Conservation (phyloP, 2,888 invertebrate genomes). For the Camptogramma bilineatum region DNA sequence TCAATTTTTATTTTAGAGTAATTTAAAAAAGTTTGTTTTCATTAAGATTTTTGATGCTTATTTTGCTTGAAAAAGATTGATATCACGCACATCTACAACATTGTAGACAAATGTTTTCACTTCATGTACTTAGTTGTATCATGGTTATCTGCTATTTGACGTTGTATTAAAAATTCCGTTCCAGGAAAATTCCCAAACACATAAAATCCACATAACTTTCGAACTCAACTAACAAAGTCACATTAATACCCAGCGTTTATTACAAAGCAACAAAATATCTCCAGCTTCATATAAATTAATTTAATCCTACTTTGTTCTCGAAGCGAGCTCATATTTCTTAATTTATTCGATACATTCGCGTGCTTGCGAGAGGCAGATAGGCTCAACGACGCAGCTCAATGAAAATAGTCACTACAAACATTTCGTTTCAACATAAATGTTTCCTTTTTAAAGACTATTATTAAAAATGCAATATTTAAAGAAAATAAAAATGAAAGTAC, state of each 20-base stretch:
- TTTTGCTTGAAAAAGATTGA: too few species aligned
- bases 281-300: slow-evolving; percentile 38
- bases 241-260: slow-evolving; percentile 30
- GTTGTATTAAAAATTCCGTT: background rate
- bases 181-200: background rate
- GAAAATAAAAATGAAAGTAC: too few species aligned
- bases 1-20: too few species aligned
- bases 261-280: slow-evolving; percentile 31
- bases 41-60: too few species aligned
- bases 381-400: slow-evolving; percentile 22
- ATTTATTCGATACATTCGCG: slow-evolving; percentile 46
- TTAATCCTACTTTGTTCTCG: slow-evolving; percentile 35
- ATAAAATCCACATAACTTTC: slow-evolving; percentile 10
- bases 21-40: too few species aligned
- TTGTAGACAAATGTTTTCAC: too few species aligned
- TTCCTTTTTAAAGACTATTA: too few species aligned
- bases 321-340: slow-evolving; percentile 42
- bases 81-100: too few species aligned
- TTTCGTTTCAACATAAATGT: background rate
- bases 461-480: too few species aligned
- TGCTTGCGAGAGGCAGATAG: slow-evolving; percentile 44
- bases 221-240: slow-evolving; percentile 27
- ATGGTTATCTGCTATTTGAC: too few species aligned
- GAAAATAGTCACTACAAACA: slow-evolving; percentile 8
- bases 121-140: too few species aligned